Base-by-base conservation (phyloP, 2,113 vertebrate species). In the Rostratula benghalensis region DNA sequence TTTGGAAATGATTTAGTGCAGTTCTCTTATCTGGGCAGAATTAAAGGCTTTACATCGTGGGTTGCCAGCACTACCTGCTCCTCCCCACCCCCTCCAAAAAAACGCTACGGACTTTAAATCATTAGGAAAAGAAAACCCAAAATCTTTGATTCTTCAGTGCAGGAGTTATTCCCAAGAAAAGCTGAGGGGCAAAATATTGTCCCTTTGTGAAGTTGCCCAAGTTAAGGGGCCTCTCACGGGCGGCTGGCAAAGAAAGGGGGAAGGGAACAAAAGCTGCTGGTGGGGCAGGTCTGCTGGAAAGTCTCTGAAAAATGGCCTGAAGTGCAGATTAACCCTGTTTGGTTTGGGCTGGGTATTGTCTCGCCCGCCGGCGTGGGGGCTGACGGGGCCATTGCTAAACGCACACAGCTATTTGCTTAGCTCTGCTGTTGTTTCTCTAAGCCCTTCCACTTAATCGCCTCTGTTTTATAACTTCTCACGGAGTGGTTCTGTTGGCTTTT, bases 1-100 rank as follows among this genome's bases (percentile, higher is more conserved):
- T 88, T 78, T 74, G 79, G 96, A 84, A 93, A 80, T 85, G n/a
- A 95, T 96, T 94, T 90, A 94, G 85, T 64, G 77, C 65, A 53
- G 43, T 51, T 83, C 67, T 84, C 73, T 94, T 90, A 94, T 95
- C 94, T 83, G 82, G 76, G 27, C 50, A 71, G 91, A 96, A 93
- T 94, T 90, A 96, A 95, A 94, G 45, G 45, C 71, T 9, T 85
- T 69, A 54, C 3, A 13, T 39, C 53, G 22, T 92, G 56, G 54
- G 76, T 94, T 86, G 46, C 64, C 8, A 20, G 30, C 1, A 1
- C 28, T 76, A 6, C n/a, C 41, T 21, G 4, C 69, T 83, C 21
- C 10, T 80, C 53, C 28, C 67, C 37, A 54, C 18, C 28, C 71
- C 30, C 41, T 83, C 90, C 61, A 61, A 85, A 92, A 87, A 92